Conservation (phyloP, 2,888 invertebrate species). For the Drosophila pegasa region DNA sequence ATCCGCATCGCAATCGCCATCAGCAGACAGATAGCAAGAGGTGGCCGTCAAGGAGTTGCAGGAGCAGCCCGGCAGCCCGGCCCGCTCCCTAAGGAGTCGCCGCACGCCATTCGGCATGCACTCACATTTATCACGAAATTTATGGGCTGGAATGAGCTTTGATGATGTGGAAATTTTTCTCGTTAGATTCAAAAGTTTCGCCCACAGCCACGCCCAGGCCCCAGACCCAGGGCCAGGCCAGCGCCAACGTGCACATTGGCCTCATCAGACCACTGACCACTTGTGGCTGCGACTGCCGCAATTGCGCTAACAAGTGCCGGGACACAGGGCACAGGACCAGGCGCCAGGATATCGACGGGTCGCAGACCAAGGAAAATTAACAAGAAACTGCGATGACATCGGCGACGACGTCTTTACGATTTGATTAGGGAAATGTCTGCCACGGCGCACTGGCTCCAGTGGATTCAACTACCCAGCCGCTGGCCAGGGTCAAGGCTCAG, state of each 20-base stretch:
- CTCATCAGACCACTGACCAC: slow-evolving; percentile 76
- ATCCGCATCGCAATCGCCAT: slow-evolving; percentile 37
- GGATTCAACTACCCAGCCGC: slow-evolving; percentile 12
- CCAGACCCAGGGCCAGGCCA: slow-evolving; percentile 27
- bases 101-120: slow-evolving; percentile 56
- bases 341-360: slow-evolving; percentile 41
- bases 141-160: slow-evolving; percentile 85
- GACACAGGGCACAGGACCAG: slow-evolving; percentile 16
- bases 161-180: slow-evolving; percentile 85
- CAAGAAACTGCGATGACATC: slow-evolving; percentile 71
- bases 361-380: slow-evolving; percentile 63
- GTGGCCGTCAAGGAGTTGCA: slow-evolving; percentile 55
- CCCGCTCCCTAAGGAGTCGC: slow-evolving; percentile 52
- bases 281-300: slow-evolving; percentile 71
- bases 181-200: slow-evolving; percentile 81
- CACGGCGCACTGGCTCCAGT: slow-evolving; percentile 35
- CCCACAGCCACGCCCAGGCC: slow-evolving; percentile 35
- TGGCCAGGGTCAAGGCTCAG: not conserved
- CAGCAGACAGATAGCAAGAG: slow-evolving; percentile 61
- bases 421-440: slow-evolving; percentile 81
- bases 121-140: slow-evolving; percentile 84
- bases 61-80: slow-evolving; percentile 30
- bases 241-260: slow-evolving; percentile 59
- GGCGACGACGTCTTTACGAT: slow-evolving; percentile 62
- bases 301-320: slow-evolving; percentile 59